Evolutionary conservation across 2,113 vertebrate species (phyloP), one percentile per base, ranked within the genome.

Genomic region (Origma solitaria): DNA sequence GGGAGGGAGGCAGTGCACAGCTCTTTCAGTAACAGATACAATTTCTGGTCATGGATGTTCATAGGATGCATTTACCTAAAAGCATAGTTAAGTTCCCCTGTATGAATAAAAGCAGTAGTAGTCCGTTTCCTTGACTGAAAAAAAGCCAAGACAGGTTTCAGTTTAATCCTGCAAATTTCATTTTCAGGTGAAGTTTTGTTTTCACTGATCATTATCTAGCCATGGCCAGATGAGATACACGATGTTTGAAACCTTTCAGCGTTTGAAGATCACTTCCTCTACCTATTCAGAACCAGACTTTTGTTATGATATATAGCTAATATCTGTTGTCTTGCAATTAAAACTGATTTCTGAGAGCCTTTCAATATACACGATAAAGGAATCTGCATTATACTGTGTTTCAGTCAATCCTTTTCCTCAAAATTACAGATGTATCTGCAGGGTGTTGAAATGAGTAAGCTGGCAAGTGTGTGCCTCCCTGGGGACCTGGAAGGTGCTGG

Each of bases 21-120:
- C n/a, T 71, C 19, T 42, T 54, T 21, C 16, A 14, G 47, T 50
- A 47, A 13, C 69, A 62, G 72, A 13, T 77, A 23, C 5, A 13
- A 2, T 78, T 92, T 88, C 40, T 90, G 44, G 9, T 38, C 15
- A 0, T 30, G 17, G 60, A 17, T 20, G 35, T 54, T 90, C 44
- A 25, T 7, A 27, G 45, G 13, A 78, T 20, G 21, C 10, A 3
- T 23, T 53, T 84, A 10, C 10, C 50, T 38, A 42, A 71, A 85
- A 73, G 23, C 23, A 6, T 4, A 22, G 12, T 30, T 0, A 0
- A 53, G 23, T 28, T 71, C 11, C 16, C 28, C 9, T 54, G 0
- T 28, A 6, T 64, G 56, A 70, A 38, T 71, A 25, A 33, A 66
- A 84, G 42, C 13, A 53, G 35, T 4, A 88, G 6, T 11, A 42